Evolutionary conservation across 2,888 invertebrate species (phyloP).

Genomic region (Yponomeuta evonymella): DNA sequence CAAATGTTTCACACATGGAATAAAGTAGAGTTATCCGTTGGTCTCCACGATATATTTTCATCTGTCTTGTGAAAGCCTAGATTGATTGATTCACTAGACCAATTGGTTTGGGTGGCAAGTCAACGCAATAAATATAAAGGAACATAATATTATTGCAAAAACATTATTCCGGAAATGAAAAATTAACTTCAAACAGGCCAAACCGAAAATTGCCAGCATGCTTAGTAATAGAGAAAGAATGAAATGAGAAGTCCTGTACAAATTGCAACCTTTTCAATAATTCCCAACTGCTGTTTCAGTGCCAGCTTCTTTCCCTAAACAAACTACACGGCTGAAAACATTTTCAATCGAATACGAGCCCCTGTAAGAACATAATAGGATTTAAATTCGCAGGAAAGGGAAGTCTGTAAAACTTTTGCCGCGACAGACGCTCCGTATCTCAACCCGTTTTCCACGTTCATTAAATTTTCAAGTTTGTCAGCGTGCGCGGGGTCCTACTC

Average conservation of each 20-base stretch:
- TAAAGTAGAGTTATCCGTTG: no score
- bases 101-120: no score
- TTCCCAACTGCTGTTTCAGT: neutral
- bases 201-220: no score
- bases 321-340: neutral
- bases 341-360: neutral
- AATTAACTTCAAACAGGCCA: no score
- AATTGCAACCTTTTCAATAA: neutral
- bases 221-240: no score
- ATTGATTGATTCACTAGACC: no score
- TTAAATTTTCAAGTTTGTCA: slow-evolving; percentile 3
- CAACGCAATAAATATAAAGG: no score
- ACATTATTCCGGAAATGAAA: no score
- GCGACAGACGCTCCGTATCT: neutral
- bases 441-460: neutral
- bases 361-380: neutral
- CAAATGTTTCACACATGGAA: no score
- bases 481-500: neutral
- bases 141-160: no score
- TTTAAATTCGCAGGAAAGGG: neutral
- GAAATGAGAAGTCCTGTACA: neutral
- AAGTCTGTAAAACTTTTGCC: neutral
- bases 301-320: neutral
- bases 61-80: no score
- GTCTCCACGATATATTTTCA: no score